Percentiles rank a stretch among this genome's conserved stretches.
Evolutionary conservation across 2,113 vertebrate species (phyloP).

Genomic region (Dascyllus trimaculatus): DNA sequence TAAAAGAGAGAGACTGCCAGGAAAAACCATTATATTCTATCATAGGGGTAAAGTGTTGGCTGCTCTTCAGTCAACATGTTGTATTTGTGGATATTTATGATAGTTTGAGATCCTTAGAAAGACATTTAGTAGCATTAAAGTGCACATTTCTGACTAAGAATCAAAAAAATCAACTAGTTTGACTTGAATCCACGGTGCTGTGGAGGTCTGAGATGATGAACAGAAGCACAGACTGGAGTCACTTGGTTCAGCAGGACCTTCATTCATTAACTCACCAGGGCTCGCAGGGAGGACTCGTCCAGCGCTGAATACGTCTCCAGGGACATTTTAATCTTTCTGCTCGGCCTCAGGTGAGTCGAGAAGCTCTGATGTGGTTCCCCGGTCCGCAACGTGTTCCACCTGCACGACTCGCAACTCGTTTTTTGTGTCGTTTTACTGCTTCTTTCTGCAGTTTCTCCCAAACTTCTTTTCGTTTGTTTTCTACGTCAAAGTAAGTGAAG

Average conservation of each 20-base stretch:
- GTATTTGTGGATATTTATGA: too few species aligned
- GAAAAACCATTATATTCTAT: too few species aligned
- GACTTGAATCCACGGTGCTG: too few species aligned
- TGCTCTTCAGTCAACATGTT: too few species aligned
- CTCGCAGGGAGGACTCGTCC: slow-evolving; percentile 82
- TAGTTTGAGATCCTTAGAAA: too few species aligned
- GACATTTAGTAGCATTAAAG: too few species aligned
- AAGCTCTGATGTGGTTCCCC: not conserved
- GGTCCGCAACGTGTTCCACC: slow-evolving; percentile 58
- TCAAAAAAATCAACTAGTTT: too few species aligned
- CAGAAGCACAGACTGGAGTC: not conserved
- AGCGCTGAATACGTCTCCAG: slow-evolving; percentile 77
- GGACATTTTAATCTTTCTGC: slow-evolving; percentile 65
- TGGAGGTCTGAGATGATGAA: not conserved
- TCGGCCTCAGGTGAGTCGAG: slow-evolving; percentile 51
- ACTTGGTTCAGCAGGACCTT: too few species aligned
- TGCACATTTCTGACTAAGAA: too few species aligned
- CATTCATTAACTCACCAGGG: slow-evolving; percentile 75
- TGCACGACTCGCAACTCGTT: slow-evolving; percentile 38
- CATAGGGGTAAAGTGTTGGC: too few species aligned
- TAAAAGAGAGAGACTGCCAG: slow-evolving; percentile 3
- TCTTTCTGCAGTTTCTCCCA: not conserved
- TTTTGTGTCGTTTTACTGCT: not conserved
- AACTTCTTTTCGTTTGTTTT: not conserved
- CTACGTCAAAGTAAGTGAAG: not conserved